Conservation (phyloP, 1,140 invertebrate species). For the Pseudachorutes palmiensis region DNA sequence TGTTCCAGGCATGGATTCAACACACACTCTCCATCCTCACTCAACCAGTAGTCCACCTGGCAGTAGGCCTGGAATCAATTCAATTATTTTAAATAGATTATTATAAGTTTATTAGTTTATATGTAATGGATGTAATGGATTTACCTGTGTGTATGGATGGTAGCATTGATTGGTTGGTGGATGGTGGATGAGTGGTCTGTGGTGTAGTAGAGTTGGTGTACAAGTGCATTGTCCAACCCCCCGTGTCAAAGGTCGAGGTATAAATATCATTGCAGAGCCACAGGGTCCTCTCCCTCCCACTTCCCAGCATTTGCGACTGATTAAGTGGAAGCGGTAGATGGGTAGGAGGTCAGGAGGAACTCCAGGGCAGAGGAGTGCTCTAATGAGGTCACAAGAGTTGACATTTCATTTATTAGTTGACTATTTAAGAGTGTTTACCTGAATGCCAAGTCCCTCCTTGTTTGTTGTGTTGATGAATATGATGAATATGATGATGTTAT, state of each 20-base stretch:
- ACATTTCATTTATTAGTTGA: background rate
- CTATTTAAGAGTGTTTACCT: no score
- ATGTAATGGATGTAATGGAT: no score
- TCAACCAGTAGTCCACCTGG: no score
- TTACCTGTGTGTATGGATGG: no score
- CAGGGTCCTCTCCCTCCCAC: background rate
- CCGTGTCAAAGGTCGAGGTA: background rate
- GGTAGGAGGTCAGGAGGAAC: conserved; percentile 4
- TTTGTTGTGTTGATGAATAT: no score
- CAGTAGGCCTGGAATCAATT: no score
- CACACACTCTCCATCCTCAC: no score
- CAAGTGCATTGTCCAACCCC: conserved; percentile 3
- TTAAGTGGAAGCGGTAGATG: conserved; percentile 7
- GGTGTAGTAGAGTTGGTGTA: background rate
- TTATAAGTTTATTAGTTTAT: no score
- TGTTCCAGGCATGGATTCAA: no score
- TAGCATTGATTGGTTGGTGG: background rate
- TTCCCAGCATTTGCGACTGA: conserved; percentile 7
- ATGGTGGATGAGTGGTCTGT: background rate
- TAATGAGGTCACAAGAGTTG: background rate
- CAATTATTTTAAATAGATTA: no score
- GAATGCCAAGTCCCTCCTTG: background rate
- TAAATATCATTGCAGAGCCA: conserved; percentile 1
- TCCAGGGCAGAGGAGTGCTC: background rate
- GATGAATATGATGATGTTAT: no score